Conservation (phyloP, 2,797 vertebrate genomes). For the Holocentrus rufus region DNA sequence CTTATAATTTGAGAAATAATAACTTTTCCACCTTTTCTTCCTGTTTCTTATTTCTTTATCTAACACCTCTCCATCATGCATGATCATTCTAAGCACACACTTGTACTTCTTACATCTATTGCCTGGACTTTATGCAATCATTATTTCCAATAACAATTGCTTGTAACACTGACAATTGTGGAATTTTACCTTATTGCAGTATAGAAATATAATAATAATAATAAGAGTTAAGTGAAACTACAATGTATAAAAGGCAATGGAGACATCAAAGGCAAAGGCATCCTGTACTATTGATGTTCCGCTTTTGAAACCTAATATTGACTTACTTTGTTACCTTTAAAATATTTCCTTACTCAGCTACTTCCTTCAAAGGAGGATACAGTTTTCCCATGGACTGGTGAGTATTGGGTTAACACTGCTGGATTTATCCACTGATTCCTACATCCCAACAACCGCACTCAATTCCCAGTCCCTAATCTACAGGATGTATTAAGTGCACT, state of each 20-base stretch:
- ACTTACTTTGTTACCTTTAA: background rate
- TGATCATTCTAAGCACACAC: slow-evolving; percentile 15
- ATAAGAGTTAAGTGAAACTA: background rate
- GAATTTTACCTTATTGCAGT: background rate
- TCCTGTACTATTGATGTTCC: background rate
- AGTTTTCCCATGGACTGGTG: background rate
- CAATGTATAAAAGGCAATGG: background rate
- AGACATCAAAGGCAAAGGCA: background rate
- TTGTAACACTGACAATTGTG: background rate
- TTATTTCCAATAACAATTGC: background rate
- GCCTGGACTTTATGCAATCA: too few species aligned
- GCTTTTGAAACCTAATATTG: background rate
- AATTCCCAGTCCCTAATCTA: background rate
- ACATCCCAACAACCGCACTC: background rate
- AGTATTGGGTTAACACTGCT: too few species aligned
- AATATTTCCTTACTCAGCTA: background rate
- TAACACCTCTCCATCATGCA: slow-evolving; percentile 2
- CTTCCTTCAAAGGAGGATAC: background rate
- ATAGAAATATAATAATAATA: too few species aligned
- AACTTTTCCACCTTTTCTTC: background rate
- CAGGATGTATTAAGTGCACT: background rate
- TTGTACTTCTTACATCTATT: too few species aligned
- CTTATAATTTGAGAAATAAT: background rate
- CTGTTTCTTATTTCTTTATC: background rate
- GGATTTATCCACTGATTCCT: too few species aligned